These are phyloP conservation scores for Zelleria hepariella DNA, from an alignment of 2,888 invertebrate species.

Conservation along the genomic window DNA sequence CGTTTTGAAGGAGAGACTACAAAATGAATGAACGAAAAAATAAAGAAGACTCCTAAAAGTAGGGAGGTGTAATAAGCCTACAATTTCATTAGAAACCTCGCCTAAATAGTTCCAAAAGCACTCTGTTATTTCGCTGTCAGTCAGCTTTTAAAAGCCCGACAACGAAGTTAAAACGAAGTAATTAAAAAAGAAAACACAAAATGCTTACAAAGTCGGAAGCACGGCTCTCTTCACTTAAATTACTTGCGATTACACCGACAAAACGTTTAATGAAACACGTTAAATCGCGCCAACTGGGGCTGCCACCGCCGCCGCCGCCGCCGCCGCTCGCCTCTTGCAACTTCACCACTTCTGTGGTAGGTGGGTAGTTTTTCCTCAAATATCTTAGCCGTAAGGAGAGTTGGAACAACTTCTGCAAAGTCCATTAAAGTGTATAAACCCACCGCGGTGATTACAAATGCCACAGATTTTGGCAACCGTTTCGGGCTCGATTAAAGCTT, in stretches of 20 bases:
- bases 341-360: slow-evolving; percentile 62
- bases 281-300: slow-evolving; percentile 65
- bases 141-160: slow-evolving; percentile 67
- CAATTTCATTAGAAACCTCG: slow-evolving; percentile 58
- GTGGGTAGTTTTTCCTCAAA: slow-evolving; percentile 69
- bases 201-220: slow-evolving; percentile 72
- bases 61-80: slow-evolving; percentile 34
- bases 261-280: slow-evolving; percentile 71
- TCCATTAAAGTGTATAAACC: slow-evolving; percentile 70
- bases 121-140: slow-evolving; percentile 70
- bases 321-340: slow-evolving; percentile 32
- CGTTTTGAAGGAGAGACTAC: too few species aligned
- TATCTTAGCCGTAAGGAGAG: slow-evolving; percentile 69
- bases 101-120: slow-evolving; percentile 64
- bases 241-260: slow-evolving; percentile 72
- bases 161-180: slow-evolving; percentile 72
- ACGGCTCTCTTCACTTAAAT: slow-evolving; percentile 70
- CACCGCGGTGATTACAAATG: slow-evolving; percentile 63
- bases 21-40: too few species aligned
- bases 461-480: slow-evolving; percentile 59
- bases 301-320: slow-evolving; percentile 28
- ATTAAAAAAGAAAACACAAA: slow-evolving; percentile 73
- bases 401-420: slow-evolving; percentile 67
- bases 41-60: too few species aligned
- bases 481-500: slow-evolving; percentile 54